Conservation (phyloP, 1,140 invertebrate genomes). For the Coenobita brevimanus region DNA sequence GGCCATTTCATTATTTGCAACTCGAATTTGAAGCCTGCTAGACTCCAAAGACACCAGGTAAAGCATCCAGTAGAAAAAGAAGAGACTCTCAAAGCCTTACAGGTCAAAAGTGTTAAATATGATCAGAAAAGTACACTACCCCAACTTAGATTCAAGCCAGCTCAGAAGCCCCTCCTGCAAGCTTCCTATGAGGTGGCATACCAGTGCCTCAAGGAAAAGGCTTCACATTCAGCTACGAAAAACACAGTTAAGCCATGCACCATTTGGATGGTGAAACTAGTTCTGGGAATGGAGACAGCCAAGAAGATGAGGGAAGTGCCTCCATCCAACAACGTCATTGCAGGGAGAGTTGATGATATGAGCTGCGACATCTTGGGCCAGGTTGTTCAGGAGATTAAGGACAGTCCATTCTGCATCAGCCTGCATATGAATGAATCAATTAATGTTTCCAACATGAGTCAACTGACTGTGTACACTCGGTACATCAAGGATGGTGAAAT, state of each 20-base stretch:
- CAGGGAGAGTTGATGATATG: conserved; percentile 18
- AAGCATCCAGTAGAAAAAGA: neutral
- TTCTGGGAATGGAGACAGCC: conserved; percentile 6
- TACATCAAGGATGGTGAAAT: no score
- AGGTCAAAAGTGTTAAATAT: no score
- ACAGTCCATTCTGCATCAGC: neutral
- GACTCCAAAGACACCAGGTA: conserved; percentile 2
- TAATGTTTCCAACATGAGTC: no score
- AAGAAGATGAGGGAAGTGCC: conserved; percentile 20
- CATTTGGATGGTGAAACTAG: conserved; percentile 20
- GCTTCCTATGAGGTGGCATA: no score
- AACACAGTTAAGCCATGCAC: neutral
- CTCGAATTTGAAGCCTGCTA: conserved; percentile 22
- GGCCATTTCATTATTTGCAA: conserved; percentile 1
- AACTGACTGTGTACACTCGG: no score
- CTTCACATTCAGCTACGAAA: neutral
- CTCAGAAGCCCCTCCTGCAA: no score
- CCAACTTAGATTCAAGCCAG: neutral
- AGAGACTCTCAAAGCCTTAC: no score
- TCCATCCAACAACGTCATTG: conserved; percentile 13
- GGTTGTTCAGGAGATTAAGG: no score
- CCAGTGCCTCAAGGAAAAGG: neutral
- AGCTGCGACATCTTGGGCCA: conserved; percentile 10
- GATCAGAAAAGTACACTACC: no score
- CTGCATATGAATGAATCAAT: neutral